Percentiles rank a stretch among this genome's conserved stretches.
These are phyloP conservation scores for Rallus limicola DNA, from an alignment of 2,113 vertebrate species.

Conservation along the genomic window DNA sequence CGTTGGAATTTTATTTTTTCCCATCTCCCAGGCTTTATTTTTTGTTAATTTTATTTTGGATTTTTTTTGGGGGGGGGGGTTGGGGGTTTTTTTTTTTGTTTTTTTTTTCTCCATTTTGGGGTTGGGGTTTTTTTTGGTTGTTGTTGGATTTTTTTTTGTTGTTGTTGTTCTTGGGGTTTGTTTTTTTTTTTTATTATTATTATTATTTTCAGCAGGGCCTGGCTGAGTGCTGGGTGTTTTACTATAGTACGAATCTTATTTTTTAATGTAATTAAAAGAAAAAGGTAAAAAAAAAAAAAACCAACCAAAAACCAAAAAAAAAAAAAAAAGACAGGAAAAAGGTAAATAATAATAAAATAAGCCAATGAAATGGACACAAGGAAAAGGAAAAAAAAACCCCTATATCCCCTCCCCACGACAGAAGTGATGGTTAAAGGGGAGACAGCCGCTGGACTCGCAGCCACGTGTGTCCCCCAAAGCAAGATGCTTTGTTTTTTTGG, in stretches of 20 bases:
- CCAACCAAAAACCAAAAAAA: too few species aligned
- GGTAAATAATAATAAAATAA: slow-evolving; percentile 41
- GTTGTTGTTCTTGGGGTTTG: neutral
- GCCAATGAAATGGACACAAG: slow-evolving; percentile 25
- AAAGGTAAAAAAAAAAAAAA: neutral
- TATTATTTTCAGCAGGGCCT: slow-evolving; percentile 75
- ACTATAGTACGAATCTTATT: slow-evolving; percentile 83
- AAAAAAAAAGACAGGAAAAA: neutral
- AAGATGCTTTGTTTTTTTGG: neutral
- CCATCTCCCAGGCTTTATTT: neutral
- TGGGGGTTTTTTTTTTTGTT: neutral
- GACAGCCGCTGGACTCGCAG: neutral
- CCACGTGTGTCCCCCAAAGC: slow-evolving; percentile 60
- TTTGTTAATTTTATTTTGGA: too few species aligned
- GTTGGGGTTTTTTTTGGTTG: slow-evolving; percentile 6
- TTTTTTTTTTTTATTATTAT: slow-evolving; percentile 50
- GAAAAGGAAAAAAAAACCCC: neutral
- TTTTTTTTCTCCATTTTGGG: neutral
- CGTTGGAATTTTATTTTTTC: neutral
- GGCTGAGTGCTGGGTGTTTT: slow-evolving; percentile 68
- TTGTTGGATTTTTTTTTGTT: slow-evolving; percentile 14
- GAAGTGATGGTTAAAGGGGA: slow-evolving; percentile 60
- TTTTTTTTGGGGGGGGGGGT: too few species aligned
- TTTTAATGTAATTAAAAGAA: slow-evolving; percentile 75
- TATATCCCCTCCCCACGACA: slow-evolving; percentile 23